These are phyloP conservation scores for Odontomachus brunneus DNA, from an alignment of 1,140 invertebrate species.

Conservation along the genomic window DNA sequence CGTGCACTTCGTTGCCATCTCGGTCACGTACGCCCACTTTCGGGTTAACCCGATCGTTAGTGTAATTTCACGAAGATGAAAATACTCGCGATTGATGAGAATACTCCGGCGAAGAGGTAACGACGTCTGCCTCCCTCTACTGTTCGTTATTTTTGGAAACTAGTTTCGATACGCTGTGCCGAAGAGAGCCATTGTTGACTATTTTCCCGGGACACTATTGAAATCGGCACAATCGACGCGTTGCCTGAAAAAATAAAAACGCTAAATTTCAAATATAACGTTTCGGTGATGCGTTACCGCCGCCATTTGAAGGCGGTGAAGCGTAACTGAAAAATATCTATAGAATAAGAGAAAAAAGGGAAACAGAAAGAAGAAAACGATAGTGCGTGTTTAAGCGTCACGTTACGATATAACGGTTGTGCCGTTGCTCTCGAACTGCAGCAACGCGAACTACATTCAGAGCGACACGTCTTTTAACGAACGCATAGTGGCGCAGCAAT, in stretches of 20 bases:
- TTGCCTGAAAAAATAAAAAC: background rate
- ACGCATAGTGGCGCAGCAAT: too few species aligned
- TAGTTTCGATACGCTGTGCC: background rate
- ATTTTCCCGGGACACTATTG: background rate
- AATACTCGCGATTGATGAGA: background rate
- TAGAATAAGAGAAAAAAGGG: too few species aligned
- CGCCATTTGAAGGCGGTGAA: background rate
- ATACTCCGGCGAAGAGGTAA: too few species aligned
- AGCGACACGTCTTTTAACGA: too few species aligned
- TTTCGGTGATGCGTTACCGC: background rate
- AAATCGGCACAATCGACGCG: background rate
- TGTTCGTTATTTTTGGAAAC: background rate
- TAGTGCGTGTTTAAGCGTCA: too few species aligned
- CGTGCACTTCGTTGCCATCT: slow-evolving; percentile 2
- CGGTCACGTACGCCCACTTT: slow-evolving; percentile 15
- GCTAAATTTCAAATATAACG: background rate
- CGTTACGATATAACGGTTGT: too few species aligned
- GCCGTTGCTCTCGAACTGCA: too few species aligned
- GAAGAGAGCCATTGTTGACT: background rate
- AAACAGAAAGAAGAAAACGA: background rate
- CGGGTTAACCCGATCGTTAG: slow-evolving; percentile 27
- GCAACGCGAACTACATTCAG: too few species aligned
- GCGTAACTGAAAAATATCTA: background rate
- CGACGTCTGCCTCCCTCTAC: too few species aligned
- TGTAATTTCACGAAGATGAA: background rate